Conservation (phyloP, 2,888 invertebrate species). For the Schizaphis graminum region DNA sequence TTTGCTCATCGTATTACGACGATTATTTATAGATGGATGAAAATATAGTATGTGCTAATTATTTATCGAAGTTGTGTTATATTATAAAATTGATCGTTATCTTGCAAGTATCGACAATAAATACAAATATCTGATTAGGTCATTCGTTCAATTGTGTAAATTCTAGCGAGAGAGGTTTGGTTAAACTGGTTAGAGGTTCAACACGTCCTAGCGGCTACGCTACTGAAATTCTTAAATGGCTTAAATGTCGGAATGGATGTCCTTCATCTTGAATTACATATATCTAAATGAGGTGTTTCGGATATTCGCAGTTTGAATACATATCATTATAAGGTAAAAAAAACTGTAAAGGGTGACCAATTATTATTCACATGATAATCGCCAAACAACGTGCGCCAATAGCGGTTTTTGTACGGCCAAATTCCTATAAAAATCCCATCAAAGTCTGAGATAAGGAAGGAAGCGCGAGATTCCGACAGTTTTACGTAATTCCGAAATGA, state of each 20-base stretch:
- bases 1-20: not conserved
- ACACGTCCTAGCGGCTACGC: not conserved
- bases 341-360: not conserved
- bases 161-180: not conserved
- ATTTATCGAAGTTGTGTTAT: not conserved
- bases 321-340: not conserved
- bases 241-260: not conserved
- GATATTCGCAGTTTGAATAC: not conserved
- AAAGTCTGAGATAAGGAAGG: not conserved
- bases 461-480: not conserved
- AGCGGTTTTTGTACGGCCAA: not conserved
- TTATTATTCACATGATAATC: not conserved
- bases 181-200: not conserved
- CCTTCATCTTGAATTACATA: not conserved
- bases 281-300: not conserved
- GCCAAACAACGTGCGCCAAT: not conserved
- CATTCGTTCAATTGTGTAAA: not conserved
- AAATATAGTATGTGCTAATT: no score
- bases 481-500: not conserved
- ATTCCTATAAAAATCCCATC: not conserved
- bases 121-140: not conserved
- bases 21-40: not conserved
- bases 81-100: not conserved
- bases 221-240: not conserved
- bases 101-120: not conserved